Evolutionary conservation across 2,888 invertebrate species (phyloP), one percentile per base, ranked within the genome.

Genomic region (Noctua janthina): DNA sequence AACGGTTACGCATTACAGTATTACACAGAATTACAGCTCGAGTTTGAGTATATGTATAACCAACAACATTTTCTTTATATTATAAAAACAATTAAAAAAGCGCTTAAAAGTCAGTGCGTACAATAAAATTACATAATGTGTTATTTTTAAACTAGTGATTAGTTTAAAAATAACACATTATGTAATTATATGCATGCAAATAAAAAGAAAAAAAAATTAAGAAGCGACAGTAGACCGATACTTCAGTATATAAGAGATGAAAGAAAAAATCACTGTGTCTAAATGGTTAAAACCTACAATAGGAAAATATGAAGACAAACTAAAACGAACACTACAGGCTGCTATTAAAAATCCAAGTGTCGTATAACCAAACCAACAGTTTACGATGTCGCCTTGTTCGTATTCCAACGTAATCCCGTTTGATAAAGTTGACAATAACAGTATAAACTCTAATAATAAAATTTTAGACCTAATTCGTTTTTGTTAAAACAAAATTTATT

Each of bases 401-500:
- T 93, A 92, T 93, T 93, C 90, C 90, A 86, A 91, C 90, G 92
- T 92, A 92, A 93, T 92, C 90, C 89, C 89, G 87, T 93, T 93
- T 93, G 92, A 94, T 92, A 94, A 93, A 94, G 90, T 93, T 92
- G 94, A 93, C 92, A 93, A 93, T 94, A 62, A 29, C 15, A 62
- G 8, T 35, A 64, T 64, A 94, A 95, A 95, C 92, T 91, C 88
- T 91, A 90, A 92, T 92, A 93, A 93, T 94, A 94, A 94, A 95
- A 93, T 93, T 93, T 93, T 93, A 92, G 92, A 92, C 91, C 93
- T 94, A 94, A 94, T 94, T 93, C 92, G 92, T 94, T 94, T 94
- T 94, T 94, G 92, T 94, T 91, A 91, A 94, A 93, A 92, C 90
- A 91, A 90, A 93, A 95, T 95, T 94, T 95, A 94, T 94, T 92